Base-by-base conservation (phyloP, 2,797 vertebrate species). In the Argya squamiceps region DNA sequence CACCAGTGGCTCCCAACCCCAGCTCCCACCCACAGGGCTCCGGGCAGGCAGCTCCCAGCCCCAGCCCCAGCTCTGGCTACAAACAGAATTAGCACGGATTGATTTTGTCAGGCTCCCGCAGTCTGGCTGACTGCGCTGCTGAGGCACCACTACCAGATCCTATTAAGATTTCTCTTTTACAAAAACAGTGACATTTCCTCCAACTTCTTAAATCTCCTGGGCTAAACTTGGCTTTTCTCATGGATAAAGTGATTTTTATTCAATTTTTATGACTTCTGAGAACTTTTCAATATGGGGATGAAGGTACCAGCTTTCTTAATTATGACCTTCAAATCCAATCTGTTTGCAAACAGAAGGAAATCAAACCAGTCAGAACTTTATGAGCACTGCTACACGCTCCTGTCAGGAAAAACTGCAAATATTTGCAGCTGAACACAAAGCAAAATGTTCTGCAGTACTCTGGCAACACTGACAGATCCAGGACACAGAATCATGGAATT, bases 311-410 rank as follows among this genome's bases (percentile, higher is more conserved):
- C 56, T 64, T 88, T 52, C 55, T 59, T 70, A 83, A 58, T 84
- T 29, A 84, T 36, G 30, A n/a, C 62, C 79, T 76, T 93, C 55
- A 84, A 55, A 79, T 88, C 62, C 56, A 75, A 78, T 73, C 81
- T 63, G 27, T 74, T 84, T 41, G 83, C 64, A 88, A 84, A 89
- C 47, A 69, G 56, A 87, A 73, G 63, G 32, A 70, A 81, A 79
- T 43, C 62, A 84, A 56, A n/a, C 4, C 37, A 43, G 47, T 30
- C 70, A 58, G 5, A 32, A 12, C n/a, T 22, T 30, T 21, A 36
- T 60, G 41, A 80, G 50, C 0, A 0, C 34, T 0, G 10, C 56
- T 26, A 44, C 39, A 11, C 0, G 0, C 10, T 24, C 55, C 78
- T 2, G 3, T 37, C 77, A 89, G 77, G 50, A 36, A 60, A 71